phyloP scores from a whole-genome alignment of 2,888 invertebrate genomes.

The Lycocerus yunnanus region DNA sequence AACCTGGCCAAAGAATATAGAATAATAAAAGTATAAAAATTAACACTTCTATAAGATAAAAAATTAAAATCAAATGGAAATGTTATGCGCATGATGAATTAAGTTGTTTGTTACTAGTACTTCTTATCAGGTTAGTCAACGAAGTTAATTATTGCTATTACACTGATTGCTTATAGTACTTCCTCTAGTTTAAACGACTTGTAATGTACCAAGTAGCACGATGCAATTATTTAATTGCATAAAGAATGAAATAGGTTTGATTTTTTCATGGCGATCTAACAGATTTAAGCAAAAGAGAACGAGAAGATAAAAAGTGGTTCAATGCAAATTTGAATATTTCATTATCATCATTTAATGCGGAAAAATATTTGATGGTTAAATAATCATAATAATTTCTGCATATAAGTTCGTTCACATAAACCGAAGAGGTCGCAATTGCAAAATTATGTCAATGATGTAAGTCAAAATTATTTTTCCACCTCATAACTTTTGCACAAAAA shows the following conservation, averaged over 20 bases:
- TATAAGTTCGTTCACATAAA: neutral
- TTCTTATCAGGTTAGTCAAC: neutral
- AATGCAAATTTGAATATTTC: neutral
- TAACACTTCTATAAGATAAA: too few relatives aligned
- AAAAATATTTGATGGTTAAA: neutral
- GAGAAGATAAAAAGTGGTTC: neutral
- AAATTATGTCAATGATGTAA: neutral
- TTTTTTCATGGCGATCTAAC: too few relatives aligned
- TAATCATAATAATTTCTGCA: neutral
- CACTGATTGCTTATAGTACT: neutral
- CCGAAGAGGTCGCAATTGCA: neutral
- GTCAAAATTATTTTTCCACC: neutral
- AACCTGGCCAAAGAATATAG: neutral
- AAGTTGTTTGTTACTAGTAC: neutral
- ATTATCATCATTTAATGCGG: neutral
- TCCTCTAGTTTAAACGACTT: neutral
- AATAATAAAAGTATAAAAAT: too few relatives aligned
- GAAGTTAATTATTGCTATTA: neutral
- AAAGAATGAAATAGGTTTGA: neutral
- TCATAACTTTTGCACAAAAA: constrained; percentile 1
- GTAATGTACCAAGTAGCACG: neutral
- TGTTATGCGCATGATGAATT: neutral
- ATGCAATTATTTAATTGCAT: neutral
- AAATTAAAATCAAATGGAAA: neutral
- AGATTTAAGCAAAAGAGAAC: neutral